Base-by-base conservation (phyloP, 2,113 vertebrate species). In the Panthera tigris region DNA sequence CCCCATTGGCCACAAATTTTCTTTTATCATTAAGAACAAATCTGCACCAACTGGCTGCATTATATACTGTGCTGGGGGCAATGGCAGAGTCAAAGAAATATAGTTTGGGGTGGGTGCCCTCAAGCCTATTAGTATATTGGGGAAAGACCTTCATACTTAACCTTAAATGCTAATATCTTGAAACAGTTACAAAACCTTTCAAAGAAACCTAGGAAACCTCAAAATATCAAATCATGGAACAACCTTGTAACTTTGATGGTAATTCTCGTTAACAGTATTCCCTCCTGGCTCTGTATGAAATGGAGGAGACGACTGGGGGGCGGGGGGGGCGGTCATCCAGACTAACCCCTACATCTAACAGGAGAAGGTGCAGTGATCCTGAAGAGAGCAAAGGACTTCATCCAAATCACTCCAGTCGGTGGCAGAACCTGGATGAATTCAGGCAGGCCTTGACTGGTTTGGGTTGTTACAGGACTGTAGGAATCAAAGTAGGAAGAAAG, bases 171-270 rank as follows among this genome's bases (percentile, higher is more conserved):
- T 79, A 97, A 71, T 21, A 19, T 73, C 36, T 11, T 7, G 7
- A 86, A 69, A 55, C 23, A 83, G 52, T 89, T 13, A 94, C 14
- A 1, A 41, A 73, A 52, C 25, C 45, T 79, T 87, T 78, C 55
- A 84, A 84, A 63, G 45, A 92, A 96, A 84, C 23, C n/a, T 41
- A 90, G 48, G 78, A 89, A 95, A 76, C 14, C 36, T 97, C 89
- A 55, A 76, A 95, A 80, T 80, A 55, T 79, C 31, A 68, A 65
- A n/a, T 95, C 63, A 55, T 4, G n/a, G 83, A 82, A 84, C 89
- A 95, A 93, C 63, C 6, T 80, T 65, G 4, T 93, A 94, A 91
- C 36, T 69, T 55, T 52, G 84, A 89, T 52, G 79, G 31, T 66
- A 66, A 91, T 80, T 96, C 74, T 90, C 73, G 29, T 95, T 66